Evolutionary conservation across 2,113 vertebrate species (phyloP).

Genomic region (Ochotona princeps): DNA sequence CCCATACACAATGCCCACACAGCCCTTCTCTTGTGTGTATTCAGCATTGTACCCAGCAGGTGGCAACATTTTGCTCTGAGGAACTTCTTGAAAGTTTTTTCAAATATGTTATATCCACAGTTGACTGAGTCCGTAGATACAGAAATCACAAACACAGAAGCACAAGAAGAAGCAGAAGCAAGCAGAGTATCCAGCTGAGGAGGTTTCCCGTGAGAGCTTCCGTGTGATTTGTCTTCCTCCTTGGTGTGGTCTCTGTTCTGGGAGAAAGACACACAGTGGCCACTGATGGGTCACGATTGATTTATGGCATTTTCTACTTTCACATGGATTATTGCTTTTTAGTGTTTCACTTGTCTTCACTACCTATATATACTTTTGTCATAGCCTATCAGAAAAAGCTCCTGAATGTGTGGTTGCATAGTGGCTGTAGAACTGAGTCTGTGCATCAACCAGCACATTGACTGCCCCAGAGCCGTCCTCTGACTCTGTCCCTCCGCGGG

Average conservation of each 20-base stretch:
- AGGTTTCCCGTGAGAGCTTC: not conserved
- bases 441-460: no score
- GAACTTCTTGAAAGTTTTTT: not conserved
- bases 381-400: not conserved
- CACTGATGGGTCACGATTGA: not conserved
- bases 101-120: not conserved
- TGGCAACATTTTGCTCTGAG: not conserved
- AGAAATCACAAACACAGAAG: no score
- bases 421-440: not conserved
- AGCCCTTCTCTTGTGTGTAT: not conserved
- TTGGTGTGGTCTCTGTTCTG: not conserved
- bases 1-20: not conserved
- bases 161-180: not conserved
- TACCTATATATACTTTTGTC: not conserved
- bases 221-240: not conserved
- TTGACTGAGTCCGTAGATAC: not conserved
- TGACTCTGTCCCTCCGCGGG: not conserved
- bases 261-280: not conserved
- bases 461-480: not conserved
- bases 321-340: not conserved
- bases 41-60: not conserved
- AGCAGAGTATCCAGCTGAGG: not conserved
- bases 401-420: not conserved
- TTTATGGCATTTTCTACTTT: not conserved
- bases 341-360: not conserved